Conservation (phyloP, 2,113 vertebrate genomes). For the Galemys pyrenaicus region DNA sequence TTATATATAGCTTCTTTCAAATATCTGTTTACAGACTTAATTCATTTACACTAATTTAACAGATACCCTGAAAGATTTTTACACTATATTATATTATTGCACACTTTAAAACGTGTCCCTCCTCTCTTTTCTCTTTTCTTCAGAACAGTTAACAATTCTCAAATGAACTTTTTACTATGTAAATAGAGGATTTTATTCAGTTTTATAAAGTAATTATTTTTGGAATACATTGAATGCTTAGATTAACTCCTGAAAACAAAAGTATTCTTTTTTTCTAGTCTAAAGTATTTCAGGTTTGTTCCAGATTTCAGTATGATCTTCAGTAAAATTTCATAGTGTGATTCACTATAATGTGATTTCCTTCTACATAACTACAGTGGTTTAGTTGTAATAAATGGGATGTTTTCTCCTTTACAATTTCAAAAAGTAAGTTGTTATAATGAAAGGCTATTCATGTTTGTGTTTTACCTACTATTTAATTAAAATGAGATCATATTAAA, state of each 20-base stretch:
- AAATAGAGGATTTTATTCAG: neutral
- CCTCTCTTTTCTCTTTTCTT: neutral
- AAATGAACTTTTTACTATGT: neutral
- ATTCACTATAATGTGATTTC: neutral
- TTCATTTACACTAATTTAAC: neutral
- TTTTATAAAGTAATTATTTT: neutral
- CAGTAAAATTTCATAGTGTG: neutral
- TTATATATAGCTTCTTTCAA: neutral
- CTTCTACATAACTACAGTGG: neutral
- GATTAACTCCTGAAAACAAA: neutral
- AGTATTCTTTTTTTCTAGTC: neutral
- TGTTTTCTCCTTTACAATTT: neutral
- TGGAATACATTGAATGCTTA: neutral
- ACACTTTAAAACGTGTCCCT: neutral
- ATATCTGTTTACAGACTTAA: neutral
- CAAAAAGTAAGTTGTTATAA: neutral
- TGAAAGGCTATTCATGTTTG: neutral
- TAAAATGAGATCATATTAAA: neutral
- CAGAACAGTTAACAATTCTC: neutral
- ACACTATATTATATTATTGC: neutral
- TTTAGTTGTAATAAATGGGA: neutral
- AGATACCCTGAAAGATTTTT: neutral
- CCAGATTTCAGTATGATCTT: neutral
- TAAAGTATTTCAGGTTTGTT: neutral
- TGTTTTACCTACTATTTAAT: neutral